phyloP scores from a whole-genome alignment of 2,888 invertebrate genomes.

The Andrena dorsata region DNA sequence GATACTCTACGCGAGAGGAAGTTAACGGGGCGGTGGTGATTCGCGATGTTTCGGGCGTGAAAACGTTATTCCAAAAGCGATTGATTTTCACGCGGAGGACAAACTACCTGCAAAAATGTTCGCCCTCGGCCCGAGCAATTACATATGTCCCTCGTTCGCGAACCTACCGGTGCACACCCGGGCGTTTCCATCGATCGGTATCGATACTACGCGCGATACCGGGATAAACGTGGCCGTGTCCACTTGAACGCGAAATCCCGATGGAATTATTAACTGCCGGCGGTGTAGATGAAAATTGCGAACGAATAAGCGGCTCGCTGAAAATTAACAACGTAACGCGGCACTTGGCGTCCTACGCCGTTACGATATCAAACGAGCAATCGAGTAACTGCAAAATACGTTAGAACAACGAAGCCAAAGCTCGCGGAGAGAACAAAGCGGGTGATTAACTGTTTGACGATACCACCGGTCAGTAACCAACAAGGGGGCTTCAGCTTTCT shows the following conservation, averaged over 20 bases:
- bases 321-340: conserved; percentile 22
- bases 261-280: conserved; percentile 27
- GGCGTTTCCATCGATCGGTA: not conserved
- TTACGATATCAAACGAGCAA: not conserved
- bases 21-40: not conserved
- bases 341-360: not conserved
- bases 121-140: not conserved
- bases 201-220: conserved; percentile 11
- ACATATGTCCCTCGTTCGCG: not conserved
- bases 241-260: not conserved
- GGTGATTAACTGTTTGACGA: not conserved
- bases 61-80: conserved; percentile 1
- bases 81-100: conserved; percentile 5
- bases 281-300: conserved; percentile 12
- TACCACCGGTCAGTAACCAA: not conserved
- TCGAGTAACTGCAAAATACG: not conserved
- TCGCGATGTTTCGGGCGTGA: not conserved
- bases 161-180: not conserved
- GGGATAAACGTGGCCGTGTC: not conserved
- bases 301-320: conserved; percentile 17
- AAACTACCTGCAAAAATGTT: conserved; percentile 20
- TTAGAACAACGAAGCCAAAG: not conserved
- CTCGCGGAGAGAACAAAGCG: not conserved
- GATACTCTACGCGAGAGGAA: not conserved
- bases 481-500: not conserved